A percentile compares a stretch with the other conserved stretches of the same genome.
Evolutionary conservation across 2,797 vertebrate genomes (phyloP).

Genomic region (Hapalemur alaotrensis): DNA sequence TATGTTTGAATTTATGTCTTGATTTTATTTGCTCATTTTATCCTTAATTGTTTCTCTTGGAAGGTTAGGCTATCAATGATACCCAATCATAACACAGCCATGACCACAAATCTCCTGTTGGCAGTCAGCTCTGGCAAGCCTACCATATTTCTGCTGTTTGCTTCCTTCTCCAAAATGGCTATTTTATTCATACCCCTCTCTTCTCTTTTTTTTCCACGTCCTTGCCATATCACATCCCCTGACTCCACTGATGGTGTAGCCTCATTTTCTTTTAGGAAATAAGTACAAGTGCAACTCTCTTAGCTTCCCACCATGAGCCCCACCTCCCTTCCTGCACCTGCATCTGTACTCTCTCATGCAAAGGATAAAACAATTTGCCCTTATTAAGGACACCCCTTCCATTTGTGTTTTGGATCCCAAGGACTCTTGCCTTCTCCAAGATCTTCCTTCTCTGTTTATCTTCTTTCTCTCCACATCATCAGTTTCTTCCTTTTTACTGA

Average conservation of each 20-base stretch:
- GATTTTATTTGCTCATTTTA: neutral
- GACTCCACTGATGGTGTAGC: neutral
- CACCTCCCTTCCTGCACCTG: neutral
- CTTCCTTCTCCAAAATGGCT: neutral
- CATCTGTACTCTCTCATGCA: neutral
- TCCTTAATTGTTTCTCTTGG: neutral
- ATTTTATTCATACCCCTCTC: neutral
- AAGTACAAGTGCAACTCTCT: neutral
- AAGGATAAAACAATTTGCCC: neutral
- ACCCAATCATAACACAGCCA: neutral
- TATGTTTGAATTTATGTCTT: neutral
- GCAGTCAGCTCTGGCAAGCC: neutral
- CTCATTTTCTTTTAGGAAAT: neutral
- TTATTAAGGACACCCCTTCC: neutral
- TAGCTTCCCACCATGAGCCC: neutral
- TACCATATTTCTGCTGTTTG: neutral
- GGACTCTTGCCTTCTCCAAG: neutral
- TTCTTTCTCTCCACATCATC: neutral
- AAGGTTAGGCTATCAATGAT: neutral
- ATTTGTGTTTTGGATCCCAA: neutral
- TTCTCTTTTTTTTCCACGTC: neutral
- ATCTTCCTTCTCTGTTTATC: neutral
- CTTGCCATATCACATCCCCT: neutral
- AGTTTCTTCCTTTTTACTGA: neutral
- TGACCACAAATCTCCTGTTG: neutral